phyloP scores from a whole-genome alignment of 2,797 vertebrate species.

The Sebastes nivosus region DNA sequence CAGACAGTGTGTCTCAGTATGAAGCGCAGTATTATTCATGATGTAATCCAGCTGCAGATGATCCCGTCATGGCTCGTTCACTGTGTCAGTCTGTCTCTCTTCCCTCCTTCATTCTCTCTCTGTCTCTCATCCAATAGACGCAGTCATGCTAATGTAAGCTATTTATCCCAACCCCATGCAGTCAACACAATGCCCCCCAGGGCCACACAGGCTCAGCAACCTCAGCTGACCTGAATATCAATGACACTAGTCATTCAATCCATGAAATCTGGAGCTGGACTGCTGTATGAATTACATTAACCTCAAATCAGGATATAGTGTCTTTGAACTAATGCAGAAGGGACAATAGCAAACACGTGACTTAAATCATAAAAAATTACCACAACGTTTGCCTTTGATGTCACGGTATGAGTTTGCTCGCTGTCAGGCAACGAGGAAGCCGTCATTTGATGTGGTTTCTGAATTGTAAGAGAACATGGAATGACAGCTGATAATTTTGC shows the following conservation, averaged over 20 bases:
- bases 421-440: background rate
- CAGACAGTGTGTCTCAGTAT: background rate
- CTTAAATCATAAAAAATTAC: background rate
- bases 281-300: slow-evolving; percentile 17
- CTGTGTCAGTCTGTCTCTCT: slow-evolving; percentile 23
- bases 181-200: slow-evolving; percentile 63
- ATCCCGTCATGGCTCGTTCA: slow-evolving; percentile 47
- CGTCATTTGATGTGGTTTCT: background rate
- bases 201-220: slow-evolving; percentile 51
- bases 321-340: slow-evolving; percentile 15
- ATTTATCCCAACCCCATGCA: slow-evolving; percentile 65
- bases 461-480: background rate
- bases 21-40: slow-evolving; percentile 47
- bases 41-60: slow-evolving; percentile 64
- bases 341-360: background rate
- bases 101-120: background rate
- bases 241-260: slow-evolving; percentile 51
- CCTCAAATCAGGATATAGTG: background rate
- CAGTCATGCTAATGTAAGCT: slow-evolving; percentile 62
- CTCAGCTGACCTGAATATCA: slow-evolving; percentile 72
- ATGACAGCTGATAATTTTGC: slow-evolving; percentile 13
- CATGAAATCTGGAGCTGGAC: slow-evolving; percentile 16
- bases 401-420: background rate
- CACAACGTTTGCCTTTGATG: background rate
- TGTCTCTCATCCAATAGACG: slow-evolving; percentile 25